Evolutionary conservation across 2,888 invertebrate species (phyloP).

Genomic region (Cheilosia variabilis): DNA sequence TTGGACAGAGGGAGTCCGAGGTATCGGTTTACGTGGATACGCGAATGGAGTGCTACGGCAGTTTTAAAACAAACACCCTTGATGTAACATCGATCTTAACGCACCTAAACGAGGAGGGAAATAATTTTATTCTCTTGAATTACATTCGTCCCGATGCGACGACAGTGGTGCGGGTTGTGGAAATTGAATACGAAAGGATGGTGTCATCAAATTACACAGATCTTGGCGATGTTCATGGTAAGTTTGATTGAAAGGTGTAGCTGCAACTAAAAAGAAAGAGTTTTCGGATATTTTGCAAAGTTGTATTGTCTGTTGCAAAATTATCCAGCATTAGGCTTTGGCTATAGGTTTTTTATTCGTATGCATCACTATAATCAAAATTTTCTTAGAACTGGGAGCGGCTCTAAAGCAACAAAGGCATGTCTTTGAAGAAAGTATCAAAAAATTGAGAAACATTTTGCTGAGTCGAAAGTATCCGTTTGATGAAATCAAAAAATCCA

Average conservation of each 20-base stretch:
- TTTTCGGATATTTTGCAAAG: neutral
- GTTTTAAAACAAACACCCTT: constrained; percentile 76
- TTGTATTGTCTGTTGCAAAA: too few species aligned
- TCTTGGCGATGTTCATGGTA: constrained; percentile 73
- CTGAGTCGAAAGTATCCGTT: constrained; percentile 78
- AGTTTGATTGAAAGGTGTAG: neutral
- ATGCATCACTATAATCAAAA: neutral
- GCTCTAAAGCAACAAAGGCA: constrained; percentile 79
- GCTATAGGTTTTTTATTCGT: too few species aligned
- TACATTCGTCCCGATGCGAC: constrained; percentile 75
- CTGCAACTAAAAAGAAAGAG: neutral
- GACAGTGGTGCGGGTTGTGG: constrained; percentile 78
- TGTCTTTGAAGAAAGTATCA: constrained; percentile 79
- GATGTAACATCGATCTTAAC: constrained; percentile 77
- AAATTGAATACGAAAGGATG: constrained; percentile 76
- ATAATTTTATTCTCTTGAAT: constrained; percentile 78
- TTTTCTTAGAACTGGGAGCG: constrained; percentile 37
- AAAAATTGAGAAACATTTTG: constrained; percentile 78
- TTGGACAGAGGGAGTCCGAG: constrained; percentile 77
- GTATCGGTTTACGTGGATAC: constrained; percentile 79
- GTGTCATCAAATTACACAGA: neutral
- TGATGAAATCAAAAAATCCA: constrained; percentile 77
- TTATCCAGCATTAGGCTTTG: too few species aligned
- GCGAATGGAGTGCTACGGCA: constrained; percentile 80
- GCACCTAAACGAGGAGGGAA: constrained; percentile 77